Conservation (phyloP, 2,113 vertebrate genomes). For the Helogale parvula region DNA sequence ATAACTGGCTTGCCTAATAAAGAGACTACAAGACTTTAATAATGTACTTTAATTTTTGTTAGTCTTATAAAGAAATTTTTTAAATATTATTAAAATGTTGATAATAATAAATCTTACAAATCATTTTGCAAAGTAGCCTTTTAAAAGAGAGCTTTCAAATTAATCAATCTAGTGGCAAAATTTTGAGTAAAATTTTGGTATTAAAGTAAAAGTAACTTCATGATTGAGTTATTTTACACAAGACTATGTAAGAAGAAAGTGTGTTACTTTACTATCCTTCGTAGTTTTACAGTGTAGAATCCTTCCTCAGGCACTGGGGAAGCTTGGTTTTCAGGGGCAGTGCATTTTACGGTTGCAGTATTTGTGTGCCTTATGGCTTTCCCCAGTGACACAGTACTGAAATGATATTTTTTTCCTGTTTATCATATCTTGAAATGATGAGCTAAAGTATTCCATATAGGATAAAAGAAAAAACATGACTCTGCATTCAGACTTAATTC, state of each 20-base stretch:
- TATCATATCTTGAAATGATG: background rate
- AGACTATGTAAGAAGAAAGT: background rate
- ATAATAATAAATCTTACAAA: background rate
- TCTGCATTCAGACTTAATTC: background rate
- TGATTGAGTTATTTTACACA: background rate
- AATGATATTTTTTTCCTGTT: background rate
- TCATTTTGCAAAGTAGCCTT: background rate
- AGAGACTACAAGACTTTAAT: background rate
- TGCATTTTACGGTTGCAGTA: background rate
- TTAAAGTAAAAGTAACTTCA: background rate
- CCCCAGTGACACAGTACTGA: background rate
- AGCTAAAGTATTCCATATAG: background rate
- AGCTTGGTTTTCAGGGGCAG: background rate
- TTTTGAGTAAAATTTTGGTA: background rate
- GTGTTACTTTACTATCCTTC: background rate
- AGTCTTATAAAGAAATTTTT: background rate
- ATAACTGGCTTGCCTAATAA: background rate
- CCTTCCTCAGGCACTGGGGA: slow-evolving; percentile 6
- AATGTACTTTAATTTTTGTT: background rate
- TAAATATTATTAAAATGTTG: background rate
- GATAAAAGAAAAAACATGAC: background rate
- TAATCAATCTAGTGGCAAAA: background rate
- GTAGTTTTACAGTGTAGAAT: background rate
- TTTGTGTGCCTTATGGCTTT: background rate
- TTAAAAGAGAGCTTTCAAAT: background rate